phyloP scores from a whole-genome alignment of 2,113 vertebrate genomes.

The Thalassarche chlororhynchos region DNA sequence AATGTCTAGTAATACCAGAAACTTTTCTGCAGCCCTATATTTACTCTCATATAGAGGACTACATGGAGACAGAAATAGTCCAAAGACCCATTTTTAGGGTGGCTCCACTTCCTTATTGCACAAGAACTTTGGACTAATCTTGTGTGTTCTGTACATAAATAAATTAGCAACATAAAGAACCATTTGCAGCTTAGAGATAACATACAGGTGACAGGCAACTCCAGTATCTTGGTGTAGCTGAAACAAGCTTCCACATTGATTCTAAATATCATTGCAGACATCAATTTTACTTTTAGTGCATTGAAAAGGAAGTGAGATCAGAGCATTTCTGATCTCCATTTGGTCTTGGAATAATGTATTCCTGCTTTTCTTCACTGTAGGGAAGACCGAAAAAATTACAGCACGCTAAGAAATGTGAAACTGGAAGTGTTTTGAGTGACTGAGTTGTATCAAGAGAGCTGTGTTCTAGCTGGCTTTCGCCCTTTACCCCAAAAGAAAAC shows the following conservation, averaged over 20 bases:
- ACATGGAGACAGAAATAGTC: not conserved
- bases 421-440: not conserved
- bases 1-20: accelerated
- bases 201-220: not conserved
- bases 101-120: not conserved
- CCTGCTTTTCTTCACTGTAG: not conserved
- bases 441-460: not conserved
- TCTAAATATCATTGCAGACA: not conserved
- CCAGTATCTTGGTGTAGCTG: accelerated
- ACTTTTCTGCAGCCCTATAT: not conserved
- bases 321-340: not conserved
- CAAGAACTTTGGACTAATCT: not conserved
- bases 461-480: not conserved
- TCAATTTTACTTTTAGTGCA: not conserved
- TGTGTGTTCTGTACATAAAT: not conserved
- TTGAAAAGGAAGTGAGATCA: not conserved
- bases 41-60: not conserved
- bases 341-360: not conserved
- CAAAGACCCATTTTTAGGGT: not conserved
- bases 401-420: not conserved
- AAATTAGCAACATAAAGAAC: not conserved
- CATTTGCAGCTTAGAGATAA: not conserved
- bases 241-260: not conserved
- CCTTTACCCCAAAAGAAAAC: not conserved
- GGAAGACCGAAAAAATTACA: not conserved